These are phyloP conservation scores for Eufriesea mexicana DNA, from an alignment of 1,140 invertebrate genomes.

Conservation along the genomic window DNA sequence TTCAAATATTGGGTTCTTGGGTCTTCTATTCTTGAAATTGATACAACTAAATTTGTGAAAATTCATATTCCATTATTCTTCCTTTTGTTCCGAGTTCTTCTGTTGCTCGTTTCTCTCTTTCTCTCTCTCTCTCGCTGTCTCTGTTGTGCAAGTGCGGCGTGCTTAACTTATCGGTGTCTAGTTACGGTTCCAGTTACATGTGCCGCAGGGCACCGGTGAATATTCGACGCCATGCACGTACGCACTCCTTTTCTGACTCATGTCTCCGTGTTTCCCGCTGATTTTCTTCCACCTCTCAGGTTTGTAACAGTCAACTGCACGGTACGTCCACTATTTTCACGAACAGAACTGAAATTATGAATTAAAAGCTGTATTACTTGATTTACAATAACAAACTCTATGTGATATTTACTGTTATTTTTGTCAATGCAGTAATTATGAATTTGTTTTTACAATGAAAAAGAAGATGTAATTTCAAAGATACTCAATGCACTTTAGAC, in stretches of 20 bases:
- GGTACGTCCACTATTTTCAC: background rate
- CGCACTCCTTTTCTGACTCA: conserved; percentile 54
- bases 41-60: conserved; percentile 14
- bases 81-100: background rate
- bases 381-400: background rate
- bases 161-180: conserved; percentile 65
- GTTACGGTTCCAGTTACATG: conserved; percentile 76
- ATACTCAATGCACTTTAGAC: background rate
- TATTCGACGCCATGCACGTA: conserved; percentile 65
- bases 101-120: background rate
- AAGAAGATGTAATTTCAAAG: background rate
- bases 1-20: background rate
- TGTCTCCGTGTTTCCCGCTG: conserved; percentile 13
- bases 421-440: too few species aligned
- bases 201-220: conserved; percentile 67
- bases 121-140: background rate
- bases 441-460: too few species aligned
- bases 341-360: background rate
- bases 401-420: background rate
- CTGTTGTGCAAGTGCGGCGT: conserved; percentile 43
- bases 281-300: background rate
- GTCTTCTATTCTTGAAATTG: background rate
- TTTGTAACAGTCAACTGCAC: too few species aligned
- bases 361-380: background rate
- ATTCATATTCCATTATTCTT: conserved; percentile 14